Conservation (phyloP, 2,113 vertebrate species). For the Morphnarchus princeps region DNA sequence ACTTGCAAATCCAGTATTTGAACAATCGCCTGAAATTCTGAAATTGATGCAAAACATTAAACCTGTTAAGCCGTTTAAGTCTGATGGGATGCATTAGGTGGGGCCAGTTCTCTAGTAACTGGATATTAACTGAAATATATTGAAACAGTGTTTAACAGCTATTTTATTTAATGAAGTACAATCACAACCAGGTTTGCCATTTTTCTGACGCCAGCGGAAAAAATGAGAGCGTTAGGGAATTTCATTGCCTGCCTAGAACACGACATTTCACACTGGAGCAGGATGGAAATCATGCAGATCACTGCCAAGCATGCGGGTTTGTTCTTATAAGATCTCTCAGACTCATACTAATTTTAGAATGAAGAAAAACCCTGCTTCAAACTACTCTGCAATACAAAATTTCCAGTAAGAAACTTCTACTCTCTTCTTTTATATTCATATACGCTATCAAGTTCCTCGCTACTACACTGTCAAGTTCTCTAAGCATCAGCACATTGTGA, state of each 20-base stretch:
- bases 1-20: not conserved
- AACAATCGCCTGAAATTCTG: not conserved
- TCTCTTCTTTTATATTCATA: constrained; percentile 5
- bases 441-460: not conserved
- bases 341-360: constrained; percentile 50
- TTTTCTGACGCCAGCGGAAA: constrained; percentile 27
- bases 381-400: not conserved
- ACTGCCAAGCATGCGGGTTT: constrained; percentile 8
- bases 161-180: constrained; percentile 49
- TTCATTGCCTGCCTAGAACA: constrained; percentile 12
- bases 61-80: not conserved
- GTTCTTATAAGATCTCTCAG: constrained; percentile 18
- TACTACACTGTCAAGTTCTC: constrained; percentile 8
- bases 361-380: constrained; percentile 30
- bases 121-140: constrained; percentile 37
- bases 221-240: constrained; percentile 21
- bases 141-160: constrained; percentile 44
- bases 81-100: not conserved
- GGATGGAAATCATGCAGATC: not conserved
- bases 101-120: not conserved
- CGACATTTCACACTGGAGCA: constrained; percentile 19
- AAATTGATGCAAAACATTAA: not conserved
- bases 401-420: constrained; percentile 16
- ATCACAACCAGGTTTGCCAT: constrained; percentile 45
- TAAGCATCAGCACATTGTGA: constrained; percentile 16